A percentile compares a stretch with the other conserved stretches of the same genome.
phyloP scores from a whole-genome alignment of 2,113 vertebrate genomes.

The Python bivittatus region DNA sequence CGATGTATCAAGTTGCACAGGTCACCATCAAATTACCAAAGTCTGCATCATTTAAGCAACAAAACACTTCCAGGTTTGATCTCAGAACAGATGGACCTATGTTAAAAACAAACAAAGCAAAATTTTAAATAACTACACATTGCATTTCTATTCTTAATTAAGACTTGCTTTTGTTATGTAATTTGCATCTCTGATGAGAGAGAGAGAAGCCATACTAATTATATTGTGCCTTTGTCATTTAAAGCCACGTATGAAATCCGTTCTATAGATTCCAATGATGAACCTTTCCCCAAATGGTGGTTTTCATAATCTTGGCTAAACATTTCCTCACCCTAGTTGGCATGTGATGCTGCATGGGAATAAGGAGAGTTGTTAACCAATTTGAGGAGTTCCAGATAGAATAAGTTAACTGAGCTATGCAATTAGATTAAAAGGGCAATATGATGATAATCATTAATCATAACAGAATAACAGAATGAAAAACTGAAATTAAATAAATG shows the following conservation, averaged over 20 bases:
- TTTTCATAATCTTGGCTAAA: no score
- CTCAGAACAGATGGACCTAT: conserved; percentile 31
- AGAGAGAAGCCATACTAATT: not conserved
- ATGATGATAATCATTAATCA: no score
- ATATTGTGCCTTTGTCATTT: not conserved
- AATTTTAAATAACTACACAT: conserved; percentile 22
- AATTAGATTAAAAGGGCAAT: no score
- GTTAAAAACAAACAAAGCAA: conserved; percentile 35
- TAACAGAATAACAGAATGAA: no score
- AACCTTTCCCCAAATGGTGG: not conserved
- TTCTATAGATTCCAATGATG: not conserved
- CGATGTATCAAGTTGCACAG: conserved; percentile 47
- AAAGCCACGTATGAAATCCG: not conserved
- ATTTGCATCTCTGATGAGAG: not conserved
- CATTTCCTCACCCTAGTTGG: no score
- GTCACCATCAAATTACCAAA: conserved; percentile 42
- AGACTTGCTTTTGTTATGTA: not conserved
- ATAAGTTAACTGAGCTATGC: no score
- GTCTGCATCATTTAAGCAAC: conserved; percentile 50
- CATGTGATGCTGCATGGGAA: no score
- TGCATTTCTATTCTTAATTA: conserved; percentile 24
- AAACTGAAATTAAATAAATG: no score
- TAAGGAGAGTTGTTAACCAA: no score
- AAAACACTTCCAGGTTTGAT: conserved; percentile 4
- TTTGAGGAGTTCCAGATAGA: no score